phyloP scores from a whole-genome alignment of 2,888 invertebrate species.

The Lampropteryx suffumata region DNA sequence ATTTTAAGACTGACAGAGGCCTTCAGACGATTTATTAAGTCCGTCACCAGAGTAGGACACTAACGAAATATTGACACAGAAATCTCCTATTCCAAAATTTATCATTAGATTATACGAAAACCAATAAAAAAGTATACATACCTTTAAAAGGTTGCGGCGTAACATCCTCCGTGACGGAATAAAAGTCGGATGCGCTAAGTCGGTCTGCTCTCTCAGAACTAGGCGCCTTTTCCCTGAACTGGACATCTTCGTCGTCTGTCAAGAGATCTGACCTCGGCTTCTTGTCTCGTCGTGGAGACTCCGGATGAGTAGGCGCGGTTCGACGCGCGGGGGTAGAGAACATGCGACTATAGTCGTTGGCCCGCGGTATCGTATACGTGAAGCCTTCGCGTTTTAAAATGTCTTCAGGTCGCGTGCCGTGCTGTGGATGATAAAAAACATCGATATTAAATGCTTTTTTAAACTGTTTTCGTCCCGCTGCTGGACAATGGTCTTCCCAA shows the following conservation, averaged over 20 bases:
- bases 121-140: constrained; percentile 29
- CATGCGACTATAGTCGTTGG: constrained; percentile 79
- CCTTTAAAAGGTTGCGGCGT: constrained; percentile 81
- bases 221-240: constrained; percentile 54
- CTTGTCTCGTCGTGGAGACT: constrained; percentile 72
- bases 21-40: too few relatives aligned
- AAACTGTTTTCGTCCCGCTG: too few relatives aligned
- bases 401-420: constrained; percentile 61
- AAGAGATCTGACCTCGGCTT: constrained; percentile 62
- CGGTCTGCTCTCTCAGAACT: constrained; percentile 56
- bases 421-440: constrained; percentile 25
- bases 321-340: constrained; percentile 74
- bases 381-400: constrained; percentile 68
- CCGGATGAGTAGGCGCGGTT: constrained; percentile 68
- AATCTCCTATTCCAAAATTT: too few relatives aligned
- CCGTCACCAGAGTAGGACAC: too few relatives aligned
- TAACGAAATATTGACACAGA: too few relatives aligned
- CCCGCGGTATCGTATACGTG: constrained; percentile 84
- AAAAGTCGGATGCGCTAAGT: constrained; percentile 77
- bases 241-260: constrained; percentile 45
- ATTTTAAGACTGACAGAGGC: too few relatives aligned
- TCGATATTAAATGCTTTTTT: too few relatives aligned
- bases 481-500: too few relatives aligned
- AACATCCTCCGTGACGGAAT: constrained; percentile 71
- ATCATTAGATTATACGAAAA: too few relatives aligned